Conservation (phyloP, 1,140 invertebrate genomes). For the Teleogryllus occipitalis region DNA sequence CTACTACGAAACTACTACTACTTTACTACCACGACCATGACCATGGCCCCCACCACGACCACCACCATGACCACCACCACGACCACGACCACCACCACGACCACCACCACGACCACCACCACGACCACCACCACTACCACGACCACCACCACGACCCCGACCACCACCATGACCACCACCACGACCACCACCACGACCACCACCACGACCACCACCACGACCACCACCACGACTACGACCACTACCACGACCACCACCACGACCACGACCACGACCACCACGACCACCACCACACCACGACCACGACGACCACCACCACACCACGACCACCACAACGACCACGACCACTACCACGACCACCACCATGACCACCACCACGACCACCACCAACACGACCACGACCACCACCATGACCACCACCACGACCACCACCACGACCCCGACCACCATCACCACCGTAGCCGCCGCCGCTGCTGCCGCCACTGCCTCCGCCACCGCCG, state of each 20-base stretch:
- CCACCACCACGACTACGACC: too few species aligned
- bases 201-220: not conserved
- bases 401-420: not conserved
- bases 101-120: not conserved
- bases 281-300: too few species aligned
- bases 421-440: not conserved
- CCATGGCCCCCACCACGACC: not conserved
- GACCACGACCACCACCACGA: not conserved
- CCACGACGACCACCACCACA: too few species aligned
- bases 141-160: not conserved
- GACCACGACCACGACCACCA: not conserved
- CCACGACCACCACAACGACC: too few species aligned
- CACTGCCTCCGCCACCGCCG: not conserved
- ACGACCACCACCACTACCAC: not conserved
- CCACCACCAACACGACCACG: too few species aligned
- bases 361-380: constrained; percentile 8
- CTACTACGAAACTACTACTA: too few species aligned
- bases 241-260: not conserved
- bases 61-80: not conserved
- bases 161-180: not conserved
- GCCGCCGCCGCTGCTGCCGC: too few species aligned
- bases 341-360: not conserved
- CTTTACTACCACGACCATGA: not conserved
- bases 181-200: not conserved
- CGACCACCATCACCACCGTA: too few species aligned